Evolutionary conservation across 2,797 vertebrate species (phyloP), one percentile per base, ranked within the genome.

Genomic region (Buceros bicornis): DNA sequence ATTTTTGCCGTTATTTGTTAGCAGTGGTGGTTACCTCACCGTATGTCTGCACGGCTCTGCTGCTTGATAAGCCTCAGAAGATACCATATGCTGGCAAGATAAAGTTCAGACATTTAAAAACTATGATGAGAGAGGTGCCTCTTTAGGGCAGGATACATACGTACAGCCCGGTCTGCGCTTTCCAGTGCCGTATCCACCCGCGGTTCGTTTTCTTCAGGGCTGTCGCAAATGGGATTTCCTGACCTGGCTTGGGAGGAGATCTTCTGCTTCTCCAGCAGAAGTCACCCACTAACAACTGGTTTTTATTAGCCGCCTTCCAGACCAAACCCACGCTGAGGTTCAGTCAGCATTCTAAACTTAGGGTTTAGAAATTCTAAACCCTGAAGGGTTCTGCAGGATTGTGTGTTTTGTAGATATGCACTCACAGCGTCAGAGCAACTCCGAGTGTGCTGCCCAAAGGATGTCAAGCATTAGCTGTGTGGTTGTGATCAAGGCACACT

Each of bases 1-100:
- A 50, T 65, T 61, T 88, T 95, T 94, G 78, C 61, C 35, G 84
- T 48, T 89, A 45, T 66, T 69, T 93, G n/a, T 83, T 67, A 60
- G 21, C 54, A 57, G 1, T 43, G 17, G 10, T 19, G 13, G 77
- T 58, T 50, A 60, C 21, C 26, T 89, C 73, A 18, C 26, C 31
- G 53, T 72, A 20, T 28, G 45, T 61, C 16, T 13, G 40, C 2
- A 11, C 4, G 7, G 50, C 50, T 77, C 48, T 71, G 35, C 70
- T 76, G 21, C 48, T 66, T 85, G 61, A 61, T 73, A 84, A 90
- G 61, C 45, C 50, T 86, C 74, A 85, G 87, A 81, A 93, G 76
- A 53, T 26, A 64, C 11, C 29, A 29, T 77, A 26, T 58, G 35
- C 22, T 74, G 79, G 72, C 40, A 85, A 92, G 87, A 85, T 62